phyloP scores from a whole-genome alignment of 1,140 invertebrate genomes.

The Centruroides vittatus region DNA sequence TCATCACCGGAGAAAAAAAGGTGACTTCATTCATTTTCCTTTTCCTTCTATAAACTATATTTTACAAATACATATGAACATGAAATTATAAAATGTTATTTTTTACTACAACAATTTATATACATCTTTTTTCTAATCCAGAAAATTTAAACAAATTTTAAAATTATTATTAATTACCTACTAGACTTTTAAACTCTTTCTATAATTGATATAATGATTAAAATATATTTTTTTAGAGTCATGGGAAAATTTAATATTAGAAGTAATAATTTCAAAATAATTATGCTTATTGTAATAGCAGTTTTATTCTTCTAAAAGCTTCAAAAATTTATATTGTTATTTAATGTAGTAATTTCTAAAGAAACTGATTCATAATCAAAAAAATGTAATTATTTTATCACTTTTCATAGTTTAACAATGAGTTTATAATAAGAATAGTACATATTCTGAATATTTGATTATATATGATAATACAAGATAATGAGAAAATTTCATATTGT shows the following conservation, averaged over 20 bases:
- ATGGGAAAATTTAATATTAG: not conserved
- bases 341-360: no score
- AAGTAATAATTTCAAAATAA: not conserved
- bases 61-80: not conserved
- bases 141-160: not conserved
- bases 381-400: no score
- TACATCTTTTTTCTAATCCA: not conserved
- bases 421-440: no score
- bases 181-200: not conserved
- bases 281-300: not conserved
- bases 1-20: conserved; percentile 17
- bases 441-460: no score
- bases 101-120: not conserved
- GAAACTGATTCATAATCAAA: no score
- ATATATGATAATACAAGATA: no score
- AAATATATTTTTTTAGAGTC: not conserved
- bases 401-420: no score
- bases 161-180: not conserved
- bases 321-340: no score
- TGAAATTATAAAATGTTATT: not conserved
- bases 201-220: not conserved
- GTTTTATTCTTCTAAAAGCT: not conserved
- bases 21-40: conserved; percentile 6
- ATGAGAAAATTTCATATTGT: no score
- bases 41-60: not conserved